Evolutionary conservation across 2,113 vertebrate genomes (phyloP).

Genomic region (Mionectes macconnelli): DNA sequence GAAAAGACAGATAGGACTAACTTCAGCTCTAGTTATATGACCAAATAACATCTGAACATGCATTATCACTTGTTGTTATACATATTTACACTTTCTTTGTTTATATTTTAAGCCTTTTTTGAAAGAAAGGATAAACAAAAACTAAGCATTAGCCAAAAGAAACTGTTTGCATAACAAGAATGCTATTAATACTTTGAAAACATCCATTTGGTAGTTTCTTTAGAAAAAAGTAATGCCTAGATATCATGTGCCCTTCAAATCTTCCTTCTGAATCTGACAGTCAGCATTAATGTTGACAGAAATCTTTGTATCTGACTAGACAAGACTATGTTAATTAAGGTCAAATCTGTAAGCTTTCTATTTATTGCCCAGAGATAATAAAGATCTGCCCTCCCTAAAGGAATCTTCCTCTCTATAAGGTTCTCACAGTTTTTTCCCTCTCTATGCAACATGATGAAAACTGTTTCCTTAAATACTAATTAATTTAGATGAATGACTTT

Average conservation of each 20-base stretch:
- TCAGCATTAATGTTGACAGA: neutral
- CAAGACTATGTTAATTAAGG: neutral
- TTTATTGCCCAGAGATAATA: neutral
- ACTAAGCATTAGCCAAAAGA: neutral
- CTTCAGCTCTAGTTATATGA: neutral
- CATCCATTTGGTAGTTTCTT: neutral
- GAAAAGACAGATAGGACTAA: neutral
- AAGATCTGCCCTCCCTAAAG: neutral
- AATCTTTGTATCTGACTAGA: neutral
- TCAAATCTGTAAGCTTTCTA: neutral
- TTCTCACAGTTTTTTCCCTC: neutral
- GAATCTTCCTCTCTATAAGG: neutral
- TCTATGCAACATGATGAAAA: neutral
- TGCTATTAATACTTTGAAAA: neutral
- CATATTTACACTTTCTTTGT: neutral
- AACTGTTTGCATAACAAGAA: neutral
- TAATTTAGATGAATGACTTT: neutral
- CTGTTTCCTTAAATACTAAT: neutral
- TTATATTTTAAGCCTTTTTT: neutral
- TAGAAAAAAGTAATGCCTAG: neutral
- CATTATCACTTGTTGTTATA: neutral
- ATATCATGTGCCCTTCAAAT: neutral
- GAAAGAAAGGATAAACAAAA: neutral
- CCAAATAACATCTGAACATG: neutral
- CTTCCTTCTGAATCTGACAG: neutral